Percentiles rank a stretch among this genome's conserved stretches.
Evolutionary conservation across 2,888 invertebrate genomes (phyloP).

Genomic region (Mylabris sibirica): DNA sequence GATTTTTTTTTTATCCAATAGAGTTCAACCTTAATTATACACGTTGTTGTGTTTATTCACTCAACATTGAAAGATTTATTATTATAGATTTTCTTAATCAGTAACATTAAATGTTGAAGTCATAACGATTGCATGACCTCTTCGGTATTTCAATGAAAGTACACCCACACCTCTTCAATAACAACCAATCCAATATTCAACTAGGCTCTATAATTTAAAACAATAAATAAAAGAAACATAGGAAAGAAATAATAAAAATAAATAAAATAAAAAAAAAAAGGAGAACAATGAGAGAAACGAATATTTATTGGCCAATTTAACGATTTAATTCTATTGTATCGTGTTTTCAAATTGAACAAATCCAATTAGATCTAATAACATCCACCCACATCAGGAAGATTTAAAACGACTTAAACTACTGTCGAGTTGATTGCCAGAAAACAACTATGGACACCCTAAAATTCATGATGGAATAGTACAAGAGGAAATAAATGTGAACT

Average conservation of each 20-base stretch:
- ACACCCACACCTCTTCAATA: neutral
- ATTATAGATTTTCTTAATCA: neutral
- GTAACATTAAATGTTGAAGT: conserved; percentile 1
- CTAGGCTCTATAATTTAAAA: neutral
- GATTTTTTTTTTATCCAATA: too few species aligned
- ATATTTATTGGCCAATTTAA: conserved; percentile 9
- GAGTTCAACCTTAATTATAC: too few species aligned
- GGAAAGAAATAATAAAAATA: neutral
- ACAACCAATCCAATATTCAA: neutral
- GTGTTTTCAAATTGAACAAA: conserved; percentile 6
- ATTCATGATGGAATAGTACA: too few species aligned
- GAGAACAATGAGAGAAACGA: neutral
- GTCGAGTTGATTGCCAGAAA: neutral
- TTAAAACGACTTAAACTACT: neutral
- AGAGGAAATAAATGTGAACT: too few species aligned
- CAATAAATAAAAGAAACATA: neutral
- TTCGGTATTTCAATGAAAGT: conserved; percentile 5
- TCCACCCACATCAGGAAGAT: neutral
- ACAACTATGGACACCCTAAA: neutral
- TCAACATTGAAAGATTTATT: too few species aligned
- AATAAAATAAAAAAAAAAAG: neutral
- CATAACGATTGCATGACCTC: neutral
- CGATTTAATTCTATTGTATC: conserved; percentile 7
- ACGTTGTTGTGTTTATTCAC: too few species aligned
- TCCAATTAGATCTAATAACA: conserved; percentile 9